Conservation (phyloP, 2,113 vertebrate genomes). For the Caranx melampygus region DNA sequence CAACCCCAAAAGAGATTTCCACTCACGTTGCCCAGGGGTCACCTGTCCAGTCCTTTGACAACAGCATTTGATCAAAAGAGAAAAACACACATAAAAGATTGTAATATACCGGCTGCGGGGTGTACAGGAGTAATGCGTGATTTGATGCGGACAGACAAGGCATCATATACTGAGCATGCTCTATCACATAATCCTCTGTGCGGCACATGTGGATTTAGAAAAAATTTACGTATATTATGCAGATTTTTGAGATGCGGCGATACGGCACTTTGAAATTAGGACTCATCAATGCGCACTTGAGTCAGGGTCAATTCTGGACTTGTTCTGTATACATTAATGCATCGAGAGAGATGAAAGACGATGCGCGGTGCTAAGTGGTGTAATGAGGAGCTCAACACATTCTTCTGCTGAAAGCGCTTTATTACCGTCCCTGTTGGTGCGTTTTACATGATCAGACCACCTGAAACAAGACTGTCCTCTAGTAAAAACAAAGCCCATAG, state of each 20-base stretch:
- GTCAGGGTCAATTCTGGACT: conserved; percentile 49
- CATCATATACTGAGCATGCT: conserved; percentile 50
- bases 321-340: conserved; percentile 49
- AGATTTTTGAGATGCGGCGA: conserved; percentile 24
- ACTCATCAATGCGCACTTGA: conserved; percentile 18
- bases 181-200: conserved; percentile 47
- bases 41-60: conserved; percentile 69
- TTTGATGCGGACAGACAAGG: conserved; percentile 69
- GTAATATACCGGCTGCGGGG: conserved; percentile 55
- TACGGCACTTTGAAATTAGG: conserved; percentile 60
- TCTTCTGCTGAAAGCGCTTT: conserved; percentile 13
- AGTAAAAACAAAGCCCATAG: neutral
- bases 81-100: conserved; percentile 59
- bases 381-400: conserved; percentile 59
- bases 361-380: conserved; percentile 41
- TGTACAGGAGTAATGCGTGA: conserved; percentile 61
- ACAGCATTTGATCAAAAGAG: conserved; percentile 73
- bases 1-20: conserved; percentile 44
- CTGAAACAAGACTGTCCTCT: conserved; percentile 12
- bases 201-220: conserved; percentile 18
- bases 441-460: conserved; percentile 22
- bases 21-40: conserved; percentile 57
- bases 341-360: conserved; percentile 31
- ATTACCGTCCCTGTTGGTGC: conserved; percentile 7
- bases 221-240: conserved; percentile 46